These are phyloP conservation scores for Patella pellucida DNA, from an alignment of 2,888 invertebrate species.

Conservation along the genomic window DNA sequence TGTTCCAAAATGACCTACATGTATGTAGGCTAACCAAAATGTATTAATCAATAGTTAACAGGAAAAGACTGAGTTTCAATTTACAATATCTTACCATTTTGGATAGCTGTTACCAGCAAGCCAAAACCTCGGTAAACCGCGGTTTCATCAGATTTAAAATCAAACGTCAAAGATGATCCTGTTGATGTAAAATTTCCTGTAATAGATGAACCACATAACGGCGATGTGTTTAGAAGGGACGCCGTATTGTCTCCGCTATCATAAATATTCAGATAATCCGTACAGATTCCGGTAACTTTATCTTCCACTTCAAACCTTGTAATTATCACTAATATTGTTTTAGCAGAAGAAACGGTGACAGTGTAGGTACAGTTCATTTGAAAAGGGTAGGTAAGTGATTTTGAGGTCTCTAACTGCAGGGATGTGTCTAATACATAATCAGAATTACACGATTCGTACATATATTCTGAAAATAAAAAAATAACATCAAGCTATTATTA, in stretches of 20 bases:
- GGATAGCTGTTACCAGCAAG: conserved; percentile 26
- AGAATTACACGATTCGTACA: background rate
- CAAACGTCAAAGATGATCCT: conserved; percentile 26
- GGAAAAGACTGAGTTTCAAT: background rate
- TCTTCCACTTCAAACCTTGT: conserved; percentile 35
- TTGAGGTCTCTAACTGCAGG: background rate
- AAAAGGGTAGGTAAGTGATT: background rate
- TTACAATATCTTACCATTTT: conserved; percentile 22
- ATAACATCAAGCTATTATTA: too few species aligned
- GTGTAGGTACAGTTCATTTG: background rate
- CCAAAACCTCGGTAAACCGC: conserved; percentile 31
- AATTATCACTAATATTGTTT: background rate
- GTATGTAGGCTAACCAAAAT: too few species aligned
- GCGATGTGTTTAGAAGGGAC: conserved; percentile 23
- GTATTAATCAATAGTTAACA: too few species aligned
- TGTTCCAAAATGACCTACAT: too few species aligned
- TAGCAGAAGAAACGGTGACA: background rate
- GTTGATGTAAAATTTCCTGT: conserved; percentile 23
- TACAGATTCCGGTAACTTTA: conserved; percentile 23
- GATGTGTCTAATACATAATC: background rate
- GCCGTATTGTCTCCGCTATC: conserved; percentile 26
- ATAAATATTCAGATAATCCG: conserved; percentile 35
- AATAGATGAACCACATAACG: conserved; percentile 28
- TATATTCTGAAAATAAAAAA: conserved; percentile 1
- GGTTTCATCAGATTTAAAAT: conserved; percentile 29